Percentiles rank a stretch among this genome's conserved stretches.
Evolutionary conservation across 2,888 invertebrate genomes (phyloP).

Genomic region (Augochlorella aurata): DNA sequence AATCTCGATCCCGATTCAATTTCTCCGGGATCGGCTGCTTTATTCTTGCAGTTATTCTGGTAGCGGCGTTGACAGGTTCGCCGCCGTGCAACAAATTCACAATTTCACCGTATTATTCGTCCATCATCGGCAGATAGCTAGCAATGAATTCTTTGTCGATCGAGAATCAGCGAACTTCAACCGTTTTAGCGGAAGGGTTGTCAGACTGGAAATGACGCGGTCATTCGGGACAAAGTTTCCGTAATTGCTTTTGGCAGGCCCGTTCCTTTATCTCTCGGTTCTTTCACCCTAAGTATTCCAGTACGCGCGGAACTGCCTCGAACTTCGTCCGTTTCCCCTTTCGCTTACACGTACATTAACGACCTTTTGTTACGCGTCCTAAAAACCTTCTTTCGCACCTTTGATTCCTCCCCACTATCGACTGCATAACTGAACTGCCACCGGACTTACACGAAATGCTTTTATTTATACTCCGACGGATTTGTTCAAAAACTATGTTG

Average conservation of each 20-base stretch:
- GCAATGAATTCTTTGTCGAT: constrained; percentile 13
- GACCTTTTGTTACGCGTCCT: constrained; percentile 44
- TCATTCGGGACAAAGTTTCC: constrained; percentile 42
- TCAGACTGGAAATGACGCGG: constrained; percentile 23
- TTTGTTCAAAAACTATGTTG: neutral
- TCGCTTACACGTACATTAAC: constrained; percentile 49
- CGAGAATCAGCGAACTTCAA: constrained; percentile 33
- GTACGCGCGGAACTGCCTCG: constrained; percentile 33
- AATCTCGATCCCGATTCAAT: neutral
- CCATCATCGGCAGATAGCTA: neutral
- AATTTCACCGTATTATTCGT: constrained; percentile 11
- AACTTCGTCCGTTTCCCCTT: constrained; percentile 30
- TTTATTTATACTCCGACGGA: constrained; percentile 57
- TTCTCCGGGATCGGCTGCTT: neutral
- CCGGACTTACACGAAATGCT: constrained; percentile 57
- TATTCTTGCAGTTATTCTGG: neutral
- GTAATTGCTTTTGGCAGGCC: constrained; percentile 57
- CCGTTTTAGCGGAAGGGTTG: constrained; percentile 10
- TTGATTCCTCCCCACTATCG: constrained; percentile 26
- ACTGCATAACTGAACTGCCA: constrained; percentile 39
- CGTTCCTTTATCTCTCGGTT: constrained; percentile 52
- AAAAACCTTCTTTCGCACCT: constrained; percentile 37
- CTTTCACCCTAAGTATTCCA: constrained; percentile 33
- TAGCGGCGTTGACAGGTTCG: no score
- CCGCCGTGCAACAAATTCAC: neutral